Evolutionary conservation across 2,797 vertebrate genomes (phyloP).

Genomic region (Pogonophryne albipinna): DNA sequence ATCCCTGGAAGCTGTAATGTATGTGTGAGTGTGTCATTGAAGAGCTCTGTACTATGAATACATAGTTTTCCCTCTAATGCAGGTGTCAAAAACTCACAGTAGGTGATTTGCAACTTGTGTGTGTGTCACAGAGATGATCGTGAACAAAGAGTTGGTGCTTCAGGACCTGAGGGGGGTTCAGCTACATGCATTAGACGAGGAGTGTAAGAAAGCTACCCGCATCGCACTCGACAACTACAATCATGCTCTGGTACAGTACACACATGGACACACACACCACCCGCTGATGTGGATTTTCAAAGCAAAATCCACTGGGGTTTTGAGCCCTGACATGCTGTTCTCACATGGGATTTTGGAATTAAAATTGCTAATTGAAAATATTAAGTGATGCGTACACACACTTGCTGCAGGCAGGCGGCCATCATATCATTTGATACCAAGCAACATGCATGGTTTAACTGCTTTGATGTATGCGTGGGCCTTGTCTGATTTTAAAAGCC

Average conservation of each 20-base stretch:
- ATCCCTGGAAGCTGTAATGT: slow-evolving; percentile 54
- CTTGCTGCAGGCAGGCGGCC: slow-evolving; percentile 48
- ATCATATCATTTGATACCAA: slow-evolving; percentile 43
- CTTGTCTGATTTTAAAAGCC: slow-evolving; percentile 55
- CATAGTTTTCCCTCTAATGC: slow-evolving; percentile 16
- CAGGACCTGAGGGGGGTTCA: slow-evolving; percentile 69
- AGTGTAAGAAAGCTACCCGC: slow-evolving; percentile 67
- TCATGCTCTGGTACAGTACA: slow-evolving; percentile 78
- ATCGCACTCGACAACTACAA: slow-evolving; percentile 79
- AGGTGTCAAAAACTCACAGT: slow-evolving; percentile 50
- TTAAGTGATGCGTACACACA: slow-evolving; percentile 71
- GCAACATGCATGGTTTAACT: slow-evolving; percentile 63
- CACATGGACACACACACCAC: slow-evolving; percentile 42
- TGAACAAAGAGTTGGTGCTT: slow-evolving; percentile 59
- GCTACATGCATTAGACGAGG: slow-evolving; percentile 72
- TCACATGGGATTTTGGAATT: slow-evolving; percentile 65
- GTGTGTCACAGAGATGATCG: slow-evolving; percentile 69
- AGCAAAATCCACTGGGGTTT: slow-evolving; percentile 47
- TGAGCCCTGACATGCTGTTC: slow-evolving; percentile 43
- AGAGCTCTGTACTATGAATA: slow-evolving; percentile 34
- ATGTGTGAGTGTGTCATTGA: slow-evolving; percentile 50
- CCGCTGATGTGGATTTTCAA: slow-evolving; percentile 39
- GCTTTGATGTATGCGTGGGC: slow-evolving; percentile 63
- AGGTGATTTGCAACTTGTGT: slow-evolving; percentile 40
- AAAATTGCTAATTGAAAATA: slow-evolving; percentile 66